A percentile compares a stretch with the other conserved stretches of the same genome.
These are phyloP conservation scores for Barypeithes pellucidus DNA, from an alignment of 2,888 invertebrate genomes.

Conservation along the genomic window DNA sequence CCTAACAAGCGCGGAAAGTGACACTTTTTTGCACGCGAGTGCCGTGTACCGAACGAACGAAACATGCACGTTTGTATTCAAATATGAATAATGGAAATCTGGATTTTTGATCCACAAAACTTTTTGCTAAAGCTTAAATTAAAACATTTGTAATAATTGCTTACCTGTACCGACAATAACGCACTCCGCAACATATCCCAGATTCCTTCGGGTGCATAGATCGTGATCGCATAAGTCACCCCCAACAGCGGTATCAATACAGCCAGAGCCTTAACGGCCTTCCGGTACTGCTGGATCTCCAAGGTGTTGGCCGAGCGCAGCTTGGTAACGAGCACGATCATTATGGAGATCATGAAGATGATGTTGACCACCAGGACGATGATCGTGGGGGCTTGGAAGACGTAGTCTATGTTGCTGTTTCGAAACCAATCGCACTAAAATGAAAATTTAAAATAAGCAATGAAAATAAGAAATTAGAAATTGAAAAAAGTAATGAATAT, in stretches of 20 bases:
- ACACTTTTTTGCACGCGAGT: no score
- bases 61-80: no score
- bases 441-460: conserved; percentile 3
- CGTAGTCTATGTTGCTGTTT: conserved; percentile 87
- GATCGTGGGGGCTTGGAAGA: conserved; percentile 89
- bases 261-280: conserved; percentile 91
- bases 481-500: no score
- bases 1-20: no score
- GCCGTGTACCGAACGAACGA: no score
- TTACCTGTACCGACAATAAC: conserved; percentile 92
- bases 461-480: background rate
- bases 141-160: conserved; percentile 53
- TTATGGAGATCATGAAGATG: conserved; percentile 86
- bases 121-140: no score
- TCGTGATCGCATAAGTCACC: conserved; percentile 90
- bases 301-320: conserved; percentile 91
- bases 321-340: conserved; percentile 96
- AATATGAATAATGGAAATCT: no score
- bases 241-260: conserved; percentile 95
- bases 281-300: conserved; percentile 92
- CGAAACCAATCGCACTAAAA: conserved; percentile 83
- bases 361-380: conserved; percentile 87
- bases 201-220: conserved; percentile 85
- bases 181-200: conserved; percentile 87
- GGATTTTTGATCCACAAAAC: no score